Percentiles rank a stretch among this genome's conserved stretches.
Conservation (phyloP, 2,797 vertebrate genomes). For the Lepilemur septentrionalis region DNA sequence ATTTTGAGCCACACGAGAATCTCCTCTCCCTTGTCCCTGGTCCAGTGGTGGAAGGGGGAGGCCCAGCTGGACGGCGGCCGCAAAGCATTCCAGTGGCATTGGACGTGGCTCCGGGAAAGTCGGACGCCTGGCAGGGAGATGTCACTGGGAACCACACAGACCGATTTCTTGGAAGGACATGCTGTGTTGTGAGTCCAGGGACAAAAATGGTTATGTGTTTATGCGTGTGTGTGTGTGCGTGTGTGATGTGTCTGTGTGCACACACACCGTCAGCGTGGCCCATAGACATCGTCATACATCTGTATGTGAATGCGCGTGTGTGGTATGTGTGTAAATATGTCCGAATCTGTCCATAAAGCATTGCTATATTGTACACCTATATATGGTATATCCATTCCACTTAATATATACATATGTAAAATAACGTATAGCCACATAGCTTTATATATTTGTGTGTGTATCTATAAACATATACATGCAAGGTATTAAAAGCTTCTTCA, state of each 20-base stretch:
- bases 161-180: constrained; percentile 71
- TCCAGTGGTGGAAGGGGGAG: neutral
- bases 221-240: neutral
- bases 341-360: neutral
- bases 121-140: constrained; percentile 56
- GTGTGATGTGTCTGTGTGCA: neutral
- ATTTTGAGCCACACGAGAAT: neutral
- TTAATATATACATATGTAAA: neutral
- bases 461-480: neutral
- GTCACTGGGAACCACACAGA: constrained; percentile 52
- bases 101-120: constrained; percentile 37
- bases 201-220: neutral
- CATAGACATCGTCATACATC: neutral
- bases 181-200: constrained; percentile 47
- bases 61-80: neutral
- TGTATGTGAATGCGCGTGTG: neutral
- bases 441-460: neutral
- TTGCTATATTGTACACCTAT: too few species aligned
- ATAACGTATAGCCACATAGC: neutral
- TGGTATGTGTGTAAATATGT: neutral
- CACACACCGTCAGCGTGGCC: neutral
- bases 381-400: rapidly evolving
- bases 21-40: neutral
- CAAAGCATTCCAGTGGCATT: constrained; percentile 60
- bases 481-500: neutral